A percentile compares a stretch with the other conserved stretches of the same genome.
Conservation (phyloP, 2,797 vertebrate species). For the Microcaecilia unicolor region DNA sequence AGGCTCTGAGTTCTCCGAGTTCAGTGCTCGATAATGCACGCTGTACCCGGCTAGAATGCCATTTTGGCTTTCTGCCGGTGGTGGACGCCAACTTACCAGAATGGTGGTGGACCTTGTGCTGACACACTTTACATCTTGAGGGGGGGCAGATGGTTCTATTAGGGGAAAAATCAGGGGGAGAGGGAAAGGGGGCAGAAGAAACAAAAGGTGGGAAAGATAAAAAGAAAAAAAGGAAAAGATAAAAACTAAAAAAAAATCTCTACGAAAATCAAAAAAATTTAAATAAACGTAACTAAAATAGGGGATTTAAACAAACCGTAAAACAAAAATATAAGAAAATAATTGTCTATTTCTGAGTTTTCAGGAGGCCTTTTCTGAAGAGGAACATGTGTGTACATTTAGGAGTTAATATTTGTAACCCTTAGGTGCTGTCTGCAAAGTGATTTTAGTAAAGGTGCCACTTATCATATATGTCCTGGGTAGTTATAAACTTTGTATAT, state of each 20-base stretch:
- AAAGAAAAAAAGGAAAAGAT: constrained; percentile 62
- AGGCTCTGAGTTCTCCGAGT: constrained; percentile 64
- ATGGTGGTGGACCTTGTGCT: constrained; percentile 91
- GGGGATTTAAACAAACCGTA: too few species aligned
- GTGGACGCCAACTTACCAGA: constrained; percentile 98
- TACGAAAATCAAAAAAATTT: constrained; percentile 62
- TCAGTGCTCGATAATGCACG: constrained; percentile 81
- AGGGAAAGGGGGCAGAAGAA: constrained; percentile 27
- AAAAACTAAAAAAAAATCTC: constrained; percentile 78
- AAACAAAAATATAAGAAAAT: too few species aligned
- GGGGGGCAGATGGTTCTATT: constrained; percentile 96
- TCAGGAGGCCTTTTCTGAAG: too few species aligned
- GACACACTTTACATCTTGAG: constrained; percentile 94
- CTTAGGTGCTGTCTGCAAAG: too few species aligned
- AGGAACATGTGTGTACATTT: too few species aligned
- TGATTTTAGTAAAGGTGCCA: too few species aligned
- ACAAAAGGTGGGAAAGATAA: constrained; percentile 35
- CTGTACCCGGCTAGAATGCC: constrained; percentile 86
- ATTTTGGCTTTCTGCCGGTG: constrained; percentile 82
- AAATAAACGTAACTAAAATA: constrained; percentile 33
- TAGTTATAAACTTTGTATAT: too few species aligned
- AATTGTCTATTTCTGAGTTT: too few species aligned
- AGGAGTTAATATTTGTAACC: too few species aligned
- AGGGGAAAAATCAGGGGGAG: constrained; percentile 48
- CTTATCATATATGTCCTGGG: too few species aligned